A percentile compares a stretch with the other conserved stretches of the same genome.
phyloP scores from a whole-genome alignment of 2,888 invertebrate species.

The Drosophila austrosaltans region DNA sequence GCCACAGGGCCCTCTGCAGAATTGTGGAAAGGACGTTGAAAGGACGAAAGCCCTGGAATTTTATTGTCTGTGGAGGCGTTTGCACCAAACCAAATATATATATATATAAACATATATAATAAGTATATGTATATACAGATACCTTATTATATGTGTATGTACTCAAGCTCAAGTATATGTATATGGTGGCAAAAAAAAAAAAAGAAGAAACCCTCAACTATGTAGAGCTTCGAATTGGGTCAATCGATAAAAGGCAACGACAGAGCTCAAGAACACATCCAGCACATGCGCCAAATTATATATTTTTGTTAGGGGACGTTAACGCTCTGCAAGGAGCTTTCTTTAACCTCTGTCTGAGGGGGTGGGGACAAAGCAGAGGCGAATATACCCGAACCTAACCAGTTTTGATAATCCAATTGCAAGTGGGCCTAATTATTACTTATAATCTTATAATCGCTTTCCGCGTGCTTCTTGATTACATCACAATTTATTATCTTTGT shows the following conservation, averaged over 20 bases:
- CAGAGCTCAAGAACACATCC: slow-evolving; percentile 24
- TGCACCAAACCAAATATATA: slow-evolving; percentile 23
- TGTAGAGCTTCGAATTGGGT: slow-evolving; percentile 58
- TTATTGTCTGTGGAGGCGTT: slow-evolving; percentile 22
- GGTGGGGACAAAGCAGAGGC: slow-evolving; percentile 27
- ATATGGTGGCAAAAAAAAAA: slow-evolving; percentile 11
- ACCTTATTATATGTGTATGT: too few species aligned
- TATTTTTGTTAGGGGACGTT: slow-evolving; percentile 30
- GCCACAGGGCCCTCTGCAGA: slow-evolving; percentile 31
- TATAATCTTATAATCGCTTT: background rate
- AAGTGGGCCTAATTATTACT: slow-evolving; percentile 38
- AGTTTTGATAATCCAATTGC: slow-evolving; percentile 61
- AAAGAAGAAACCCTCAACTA: slow-evolving; percentile 23
- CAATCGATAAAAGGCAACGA: slow-evolving; percentile 69
- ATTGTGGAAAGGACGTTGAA: slow-evolving; percentile 72
- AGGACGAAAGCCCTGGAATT: slow-evolving; percentile 72
- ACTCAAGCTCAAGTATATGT: slow-evolving; percentile 17
- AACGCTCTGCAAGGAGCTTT: slow-evolving; percentile 48
- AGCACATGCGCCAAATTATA: slow-evolving; percentile 64
- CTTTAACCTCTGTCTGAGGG: slow-evolving; percentile 24
- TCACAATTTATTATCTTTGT: slow-evolving; percentile 34
- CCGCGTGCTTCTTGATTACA: slow-evolving; percentile 49
- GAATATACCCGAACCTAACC: background rate
- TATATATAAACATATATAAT: too few species aligned
- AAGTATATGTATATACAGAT: background rate